Percentiles rank a stretch among this genome's conserved stretches.
Evolutionary conservation across 2,113 vertebrate species (phyloP).

Genomic region (Microtus montanus): DNA sequence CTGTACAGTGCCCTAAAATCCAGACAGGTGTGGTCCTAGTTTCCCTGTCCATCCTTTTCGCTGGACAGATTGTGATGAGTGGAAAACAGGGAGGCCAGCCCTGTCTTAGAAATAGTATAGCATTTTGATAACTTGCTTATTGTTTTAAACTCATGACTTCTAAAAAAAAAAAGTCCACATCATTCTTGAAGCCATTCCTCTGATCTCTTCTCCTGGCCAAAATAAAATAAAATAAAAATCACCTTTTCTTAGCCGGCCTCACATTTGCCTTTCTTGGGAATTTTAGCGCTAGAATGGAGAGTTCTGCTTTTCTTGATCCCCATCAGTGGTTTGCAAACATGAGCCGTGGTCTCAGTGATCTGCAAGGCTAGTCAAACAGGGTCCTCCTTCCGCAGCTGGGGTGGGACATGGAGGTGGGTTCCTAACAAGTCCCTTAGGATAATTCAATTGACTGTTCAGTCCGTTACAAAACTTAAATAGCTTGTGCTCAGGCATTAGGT

Average conservation of each 20-base stretch:
- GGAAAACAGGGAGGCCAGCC: background rate
- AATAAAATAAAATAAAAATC: background rate
- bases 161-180: background rate
- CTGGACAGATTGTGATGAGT: background rate
- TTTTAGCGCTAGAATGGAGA: background rate
- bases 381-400: background rate
- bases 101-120: background rate
- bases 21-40: background rate
- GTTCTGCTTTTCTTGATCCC: background rate
- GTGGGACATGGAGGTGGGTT: background rate
- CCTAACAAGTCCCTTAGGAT: background rate
- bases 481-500: background rate
- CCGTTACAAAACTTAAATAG: conserved; percentile 6
- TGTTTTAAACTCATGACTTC: conserved; percentile 28
- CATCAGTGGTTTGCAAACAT: background rate
- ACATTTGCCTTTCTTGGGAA: background rate
- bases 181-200: background rate
- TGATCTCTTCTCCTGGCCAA: background rate
- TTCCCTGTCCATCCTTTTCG: background rate
- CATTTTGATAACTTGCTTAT: background rate
- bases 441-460: background rate
- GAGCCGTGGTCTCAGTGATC: background rate
- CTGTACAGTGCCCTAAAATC: background rate
- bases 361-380: background rate
- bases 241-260: conserved; percentile 4